Evolutionary conservation across 37 sponge, comb jelly and placozoan species (phyloP).

Genomic region (Chondrosia reniformis): DNA sequence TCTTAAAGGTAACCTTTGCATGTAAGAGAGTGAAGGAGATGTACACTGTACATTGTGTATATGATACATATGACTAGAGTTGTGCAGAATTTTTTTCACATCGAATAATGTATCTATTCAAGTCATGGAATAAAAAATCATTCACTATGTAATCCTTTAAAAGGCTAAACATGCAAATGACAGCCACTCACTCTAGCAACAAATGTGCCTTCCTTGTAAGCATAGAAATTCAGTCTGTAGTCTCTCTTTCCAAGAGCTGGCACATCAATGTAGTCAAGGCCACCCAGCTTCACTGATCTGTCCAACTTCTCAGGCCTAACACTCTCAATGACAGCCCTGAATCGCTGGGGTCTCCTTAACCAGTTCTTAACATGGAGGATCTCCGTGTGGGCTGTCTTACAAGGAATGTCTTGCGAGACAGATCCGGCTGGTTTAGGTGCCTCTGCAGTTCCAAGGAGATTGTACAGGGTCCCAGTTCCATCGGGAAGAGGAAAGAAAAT

Average conservation of each 20-base stretch:
- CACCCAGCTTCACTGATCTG: constrained; percentile 71
- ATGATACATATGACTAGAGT: too few relatives aligned
- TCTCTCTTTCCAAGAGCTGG: constrained; percentile 86
- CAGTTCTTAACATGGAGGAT: constrained; percentile 85
- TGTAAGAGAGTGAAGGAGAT: too few relatives aligned
- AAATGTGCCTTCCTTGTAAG: constrained; percentile 88
- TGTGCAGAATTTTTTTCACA: too few relatives aligned
- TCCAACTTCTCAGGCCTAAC: constrained; percentile 88
- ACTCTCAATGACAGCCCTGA: constrained; percentile 64
- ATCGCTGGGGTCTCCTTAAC: constrained; percentile 87
- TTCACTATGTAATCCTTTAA: too few relatives aligned
- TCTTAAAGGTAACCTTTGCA: constrained; percentile 84
- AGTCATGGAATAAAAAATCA: too few relatives aligned
- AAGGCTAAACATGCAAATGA: too few relatives aligned
- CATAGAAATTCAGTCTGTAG: constrained; percentile 91
- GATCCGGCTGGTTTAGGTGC: constrained; percentile 73
- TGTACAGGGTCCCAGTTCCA: constrained; percentile 84
- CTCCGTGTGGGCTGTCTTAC: constrained; percentile 88
- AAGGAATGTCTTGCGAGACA: constrained; percentile 83
- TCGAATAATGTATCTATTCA: too few relatives aligned
- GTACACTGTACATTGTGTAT: too few relatives aligned
- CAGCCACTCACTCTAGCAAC: constrained; percentile 54
- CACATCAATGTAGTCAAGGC: constrained; percentile 96
- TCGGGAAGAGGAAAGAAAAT: constrained; percentile 95
- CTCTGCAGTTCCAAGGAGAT: constrained; percentile 83